Evolutionary conservation across 1,140 invertebrate genomes (phyloP).

Genomic region (Venturia canescens): DNA sequence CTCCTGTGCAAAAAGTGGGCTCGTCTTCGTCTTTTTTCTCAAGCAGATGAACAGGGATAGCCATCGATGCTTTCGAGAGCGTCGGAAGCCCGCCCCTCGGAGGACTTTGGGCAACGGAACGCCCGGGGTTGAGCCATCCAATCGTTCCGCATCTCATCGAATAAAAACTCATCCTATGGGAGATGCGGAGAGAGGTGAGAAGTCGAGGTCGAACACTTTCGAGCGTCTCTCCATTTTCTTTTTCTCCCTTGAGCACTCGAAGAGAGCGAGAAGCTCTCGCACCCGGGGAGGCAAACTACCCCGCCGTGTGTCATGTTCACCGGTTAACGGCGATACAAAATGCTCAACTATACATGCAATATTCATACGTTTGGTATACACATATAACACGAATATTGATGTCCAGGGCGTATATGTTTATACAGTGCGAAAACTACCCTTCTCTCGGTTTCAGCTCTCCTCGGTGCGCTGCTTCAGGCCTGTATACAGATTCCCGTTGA

Average conservation of each 20-base stretch:
- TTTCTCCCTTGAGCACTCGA: not conserved
- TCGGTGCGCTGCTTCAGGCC: not conserved
- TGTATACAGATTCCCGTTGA: conserved; percentile 13
- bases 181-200: not conserved
- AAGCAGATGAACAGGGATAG: not conserved
- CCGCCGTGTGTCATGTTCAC: conserved; percentile 15
- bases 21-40: too few species aligned
- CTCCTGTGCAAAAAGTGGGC: not conserved
- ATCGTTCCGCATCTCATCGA: not conserved
- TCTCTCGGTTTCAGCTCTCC: conserved; percentile 22
- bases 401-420: not conserved
- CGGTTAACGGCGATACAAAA: conserved; percentile 29
- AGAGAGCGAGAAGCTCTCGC: not conserved
- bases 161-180: not conserved
- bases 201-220: not conserved
- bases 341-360: conserved; percentile 28
- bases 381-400: too few species aligned
- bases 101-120: too few species aligned
- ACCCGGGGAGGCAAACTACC: conserved; percentile 13
- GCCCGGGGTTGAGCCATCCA: not conserved
- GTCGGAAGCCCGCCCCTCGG: not conserved
- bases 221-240: not conserved
- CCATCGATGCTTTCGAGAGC: not conserved
- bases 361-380: conserved; percentile 19
- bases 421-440: conserved; percentile 2